phyloP scores from a whole-genome alignment of 2,888 invertebrate species.

The Pseudanteris insignis region DNA sequence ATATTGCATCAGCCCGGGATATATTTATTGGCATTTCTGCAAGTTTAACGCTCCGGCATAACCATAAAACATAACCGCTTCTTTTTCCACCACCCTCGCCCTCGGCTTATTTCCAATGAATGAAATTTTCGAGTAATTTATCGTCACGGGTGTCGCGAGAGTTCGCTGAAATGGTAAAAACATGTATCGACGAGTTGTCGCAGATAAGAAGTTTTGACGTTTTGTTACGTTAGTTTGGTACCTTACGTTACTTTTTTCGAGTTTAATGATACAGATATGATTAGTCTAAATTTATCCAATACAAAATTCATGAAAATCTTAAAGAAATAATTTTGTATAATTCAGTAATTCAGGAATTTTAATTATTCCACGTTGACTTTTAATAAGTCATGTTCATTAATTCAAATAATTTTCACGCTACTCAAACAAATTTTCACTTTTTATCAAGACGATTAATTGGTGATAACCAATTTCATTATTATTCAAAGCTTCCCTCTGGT shows the following conservation, averaged over 20 bases:
- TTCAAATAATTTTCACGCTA: not conserved
- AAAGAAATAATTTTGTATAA: too few species aligned
- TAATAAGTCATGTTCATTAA: not conserved
- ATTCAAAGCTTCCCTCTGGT: too few species aligned
- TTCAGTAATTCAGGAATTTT: not conserved
- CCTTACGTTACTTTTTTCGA: not conserved
- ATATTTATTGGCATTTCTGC: constrained; percentile 46
- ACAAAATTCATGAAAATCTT: too few species aligned
- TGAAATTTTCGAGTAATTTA: constrained; percentile 26
- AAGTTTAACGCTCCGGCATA: constrained; percentile 41
- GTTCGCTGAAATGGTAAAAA: not conserved
- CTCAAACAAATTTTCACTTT: not conserved
- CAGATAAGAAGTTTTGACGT: too few species aligned
- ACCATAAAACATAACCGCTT: constrained; percentile 38
- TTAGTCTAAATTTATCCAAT: too few species aligned
- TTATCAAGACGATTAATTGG: too few species aligned
- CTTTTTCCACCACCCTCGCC: constrained; percentile 34
- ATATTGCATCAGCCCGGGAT: constrained; percentile 44
- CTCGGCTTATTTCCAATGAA: constrained; percentile 27
- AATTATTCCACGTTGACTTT: not conserved
- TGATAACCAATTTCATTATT: too few species aligned
- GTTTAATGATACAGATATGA: not conserved
- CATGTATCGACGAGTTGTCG: too few species aligned
- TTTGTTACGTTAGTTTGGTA: constrained; percentile 14
- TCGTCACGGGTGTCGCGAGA: constrained; percentile 3